Conservation (phyloP, 2,797 vertebrate genomes). For the Ctenopoma kingsleyae region DNA sequence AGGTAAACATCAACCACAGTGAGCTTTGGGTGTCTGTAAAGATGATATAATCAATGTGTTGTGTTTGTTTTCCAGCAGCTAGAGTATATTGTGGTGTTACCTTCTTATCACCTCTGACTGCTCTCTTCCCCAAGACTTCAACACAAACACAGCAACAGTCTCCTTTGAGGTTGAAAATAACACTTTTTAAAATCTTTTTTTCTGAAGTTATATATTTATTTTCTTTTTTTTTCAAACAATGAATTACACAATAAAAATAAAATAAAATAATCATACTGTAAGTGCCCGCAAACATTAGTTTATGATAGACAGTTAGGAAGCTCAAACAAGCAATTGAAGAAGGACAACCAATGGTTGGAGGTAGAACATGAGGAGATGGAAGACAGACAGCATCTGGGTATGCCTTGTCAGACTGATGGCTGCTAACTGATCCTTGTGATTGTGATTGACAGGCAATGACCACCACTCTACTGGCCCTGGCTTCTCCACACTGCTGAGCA, state of each 20-base stretch:
- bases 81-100: conserved; percentile 68
- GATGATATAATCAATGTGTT: conserved; percentile 87
- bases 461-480: conserved; percentile 82
- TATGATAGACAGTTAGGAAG: conserved; percentile 25
- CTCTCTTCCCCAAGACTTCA: conserved; percentile 65
- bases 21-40: conserved; percentile 75
- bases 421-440: conserved; percentile 87
- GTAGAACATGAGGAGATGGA: conserved; percentile 63
- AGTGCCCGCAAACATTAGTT: conserved; percentile 2
- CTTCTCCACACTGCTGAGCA: conserved; percentile 86
- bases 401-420: conserved; percentile 77
- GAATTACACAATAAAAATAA: conserved; percentile 20
- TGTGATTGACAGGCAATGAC: conserved; percentile 88
- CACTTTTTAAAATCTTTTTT: conserved; percentile 16
- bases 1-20: conserved; percentile 79
- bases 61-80: conserved; percentile 76
- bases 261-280: conserved; percentile 32
- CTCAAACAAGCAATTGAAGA: conserved; percentile 46
- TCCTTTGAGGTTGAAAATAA: conserved; percentile 50
- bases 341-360: conserved; percentile 38
- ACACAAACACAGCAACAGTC: conserved; percentile 60
- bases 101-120: conserved; percentile 79
- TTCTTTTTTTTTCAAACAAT: conserved; percentile 18
- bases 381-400: conserved; percentile 75
- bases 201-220: conserved; percentile 2